Evolutionary conservation across 2,113 vertebrate genomes (phyloP), one percentile per base, ranked within the genome.

Genomic region (Trichomycterus rosablanca): DNA sequence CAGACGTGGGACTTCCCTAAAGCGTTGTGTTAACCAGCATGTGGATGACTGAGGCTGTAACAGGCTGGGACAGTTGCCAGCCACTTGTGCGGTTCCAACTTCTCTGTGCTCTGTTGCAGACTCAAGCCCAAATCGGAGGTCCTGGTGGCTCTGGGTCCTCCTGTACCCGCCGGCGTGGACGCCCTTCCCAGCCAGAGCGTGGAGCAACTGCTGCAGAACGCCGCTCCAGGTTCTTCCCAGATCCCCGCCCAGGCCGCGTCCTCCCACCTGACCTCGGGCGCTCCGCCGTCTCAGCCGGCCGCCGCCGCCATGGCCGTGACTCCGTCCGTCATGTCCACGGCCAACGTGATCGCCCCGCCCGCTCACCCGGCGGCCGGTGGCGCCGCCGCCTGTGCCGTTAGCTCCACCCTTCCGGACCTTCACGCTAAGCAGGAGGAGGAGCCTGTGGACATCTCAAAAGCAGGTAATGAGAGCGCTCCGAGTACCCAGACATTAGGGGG

Each of bases 351-450:
- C 63, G 83, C 92, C 7, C 90, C 89, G 0, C 87, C 95, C 0
- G 87, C 91, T 1, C 90, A 93, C 11, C 83, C 93, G 0, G 83
- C 88, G 1, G 81, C 88, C 44, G 87, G 89, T 20, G 89, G 87
- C 4, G 85, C 91, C 6, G 88, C 91, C 1, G 87, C 90, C 2
- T 89, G 90, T 0, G 84, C 89, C 16, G 66, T 90, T 73, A 91
- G 89, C 62, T 88, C 92, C 7, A 50, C 86, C 1, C 84, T 90
- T 8, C 85, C 92, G 0, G 95, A 97, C 43, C 73, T 92, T 30
- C 97, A 95, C 81, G 88, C 97, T 53, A 98, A 97, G 63, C 94
- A 96, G 71, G 95, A 98, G 62, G 80, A 75, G n/a, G 92, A 95
- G 68, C 81, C 86, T 0, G 83, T 95, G 89, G 93, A 98, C 66